Evolutionary conservation across 2,797 vertebrate genomes (phyloP).

Genomic region (Mormyrops boulengeri): DNA sequence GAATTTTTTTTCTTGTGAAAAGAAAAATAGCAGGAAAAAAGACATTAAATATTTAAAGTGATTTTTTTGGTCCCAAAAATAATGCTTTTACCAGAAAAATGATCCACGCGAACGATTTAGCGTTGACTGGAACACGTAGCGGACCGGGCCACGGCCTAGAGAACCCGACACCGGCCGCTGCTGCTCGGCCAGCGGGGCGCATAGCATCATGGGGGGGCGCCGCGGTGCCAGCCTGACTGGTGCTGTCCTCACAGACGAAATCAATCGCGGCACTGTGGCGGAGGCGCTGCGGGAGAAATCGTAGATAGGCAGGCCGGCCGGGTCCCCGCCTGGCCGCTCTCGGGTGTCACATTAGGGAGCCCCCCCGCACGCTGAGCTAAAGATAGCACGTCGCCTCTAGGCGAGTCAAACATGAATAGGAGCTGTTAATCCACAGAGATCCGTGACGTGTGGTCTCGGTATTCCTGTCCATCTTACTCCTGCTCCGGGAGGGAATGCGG

Average conservation of each 20-base stretch:
- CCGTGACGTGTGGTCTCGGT: constrained; percentile 53
- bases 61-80: constrained; percentile 69
- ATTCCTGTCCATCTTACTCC: constrained; percentile 57
- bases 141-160: constrained; percentile 60
- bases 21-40: constrained; percentile 38
- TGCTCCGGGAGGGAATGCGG: constrained; percentile 51
- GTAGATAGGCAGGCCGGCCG: constrained; percentile 59
- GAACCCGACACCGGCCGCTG: constrained; percentile 80
- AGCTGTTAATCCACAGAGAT: constrained; percentile 52
- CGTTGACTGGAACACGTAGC: constrained; percentile 65
- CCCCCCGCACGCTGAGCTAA: constrained; percentile 24
- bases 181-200: constrained; percentile 69
- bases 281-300: constrained; percentile 64
- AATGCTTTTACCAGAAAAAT: constrained; percentile 78
- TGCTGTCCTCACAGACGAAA: constrained; percentile 89
- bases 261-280: constrained; percentile 74
- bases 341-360: constrained; percentile 42
- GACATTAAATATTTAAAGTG: constrained; percentile 59
- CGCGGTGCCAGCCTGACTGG: constrained; percentile 91
- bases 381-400: constrained; percentile 46
- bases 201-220: constrained; percentile 58
- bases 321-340: constrained; percentile 47
- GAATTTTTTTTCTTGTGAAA: constrained; percentile 35
- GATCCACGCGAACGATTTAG: constrained; percentile 68
- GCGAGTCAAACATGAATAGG: constrained; percentile 61